phyloP scores from a whole-genome alignment of 2,888 invertebrate species.

The Hanleya hanleyi region DNA sequence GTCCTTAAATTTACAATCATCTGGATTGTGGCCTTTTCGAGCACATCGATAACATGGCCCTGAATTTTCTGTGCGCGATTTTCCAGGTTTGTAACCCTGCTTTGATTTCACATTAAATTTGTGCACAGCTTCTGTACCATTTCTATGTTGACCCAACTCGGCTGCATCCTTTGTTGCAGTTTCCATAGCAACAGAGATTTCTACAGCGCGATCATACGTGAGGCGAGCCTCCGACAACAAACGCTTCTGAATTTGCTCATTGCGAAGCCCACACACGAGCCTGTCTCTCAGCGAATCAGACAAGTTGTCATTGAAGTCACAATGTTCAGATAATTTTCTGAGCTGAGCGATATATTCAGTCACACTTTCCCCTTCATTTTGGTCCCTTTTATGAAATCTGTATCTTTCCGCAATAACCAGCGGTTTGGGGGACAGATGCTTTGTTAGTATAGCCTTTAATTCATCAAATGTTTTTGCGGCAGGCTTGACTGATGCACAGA shows the following conservation, averaged over 20 bases:
- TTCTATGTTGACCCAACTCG: slow-evolving; percentile 13
- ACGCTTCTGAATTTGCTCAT: slow-evolving; percentile 19
- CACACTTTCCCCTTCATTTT: neutral
- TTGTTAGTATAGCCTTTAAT: slow-evolving; percentile 17
- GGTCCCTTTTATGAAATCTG: slow-evolving; percentile 6
- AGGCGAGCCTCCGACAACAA: slow-evolving; percentile 21
- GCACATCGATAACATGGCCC: slow-evolving; percentile 16
- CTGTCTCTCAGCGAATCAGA: slow-evolving; percentile 31
- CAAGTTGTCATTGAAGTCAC: slow-evolving; percentile 14
- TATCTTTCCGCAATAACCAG: slow-evolving; percentile 29
- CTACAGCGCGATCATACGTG: slow-evolving; percentile 18
- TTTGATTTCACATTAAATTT: neutral
- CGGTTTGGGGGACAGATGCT: slow-evolving; percentile 31
- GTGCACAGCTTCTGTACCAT: neutral
- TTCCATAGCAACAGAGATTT: slow-evolving; percentile 35
- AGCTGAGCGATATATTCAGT: neutral
- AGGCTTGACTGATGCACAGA: slow-evolving; percentile 34
- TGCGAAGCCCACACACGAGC: slow-evolving; percentile 37
- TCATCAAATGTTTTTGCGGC: slow-evolving; percentile 27
- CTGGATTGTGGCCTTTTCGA: slow-evolving; percentile 5
- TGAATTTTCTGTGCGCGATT: too few relatives aligned
- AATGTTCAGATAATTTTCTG: neutral
- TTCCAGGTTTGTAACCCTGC: too few relatives aligned
- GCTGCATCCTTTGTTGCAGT: slow-evolving; percentile 23
- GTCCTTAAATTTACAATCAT: slow-evolving; percentile 13